Evolutionary conservation across 2,888 invertebrate species (phyloP).

Genomic region (Hirtodrosophila cameraria): DNA sequence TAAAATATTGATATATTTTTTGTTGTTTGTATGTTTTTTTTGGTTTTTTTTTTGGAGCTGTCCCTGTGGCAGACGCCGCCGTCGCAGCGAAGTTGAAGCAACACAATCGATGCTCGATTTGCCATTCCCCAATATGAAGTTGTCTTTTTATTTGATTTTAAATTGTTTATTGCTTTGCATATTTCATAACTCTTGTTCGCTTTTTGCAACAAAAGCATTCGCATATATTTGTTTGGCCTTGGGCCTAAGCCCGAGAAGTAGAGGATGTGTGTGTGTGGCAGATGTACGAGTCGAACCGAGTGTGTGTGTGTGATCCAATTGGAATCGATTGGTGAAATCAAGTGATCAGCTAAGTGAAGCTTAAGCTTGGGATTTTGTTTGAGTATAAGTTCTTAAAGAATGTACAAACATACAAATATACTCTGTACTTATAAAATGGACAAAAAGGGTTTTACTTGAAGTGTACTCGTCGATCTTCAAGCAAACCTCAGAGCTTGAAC

Average conservation of each 20-base stretch:
- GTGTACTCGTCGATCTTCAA: too few relatives aligned
- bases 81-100: conserved; percentile 31
- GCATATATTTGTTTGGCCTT: conserved; percentile 47
- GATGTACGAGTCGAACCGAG: conserved; percentile 1
- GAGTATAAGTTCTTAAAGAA: conserved; percentile 20
- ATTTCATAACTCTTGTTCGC: conserved; percentile 66
- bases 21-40: conserved; percentile 11
- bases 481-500: too few relatives aligned
- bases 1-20: conserved; percentile 70
- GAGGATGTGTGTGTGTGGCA: conserved; percentile 19
- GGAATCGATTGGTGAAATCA: conserved; percentile 40
- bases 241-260: conserved; percentile 17
- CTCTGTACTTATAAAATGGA: too few relatives aligned
- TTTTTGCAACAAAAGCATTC: conserved; percentile 18
- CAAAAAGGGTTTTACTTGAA: too few relatives aligned
- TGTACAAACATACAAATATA: neutral
- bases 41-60: conserved; percentile 15
- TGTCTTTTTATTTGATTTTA: conserved; percentile 78
- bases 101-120: conserved; percentile 62
- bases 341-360: conserved; percentile 33
- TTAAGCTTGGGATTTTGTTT: conserved; percentile 1
- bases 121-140: conserved; percentile 71
- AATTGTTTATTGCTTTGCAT: conserved; percentile 79
- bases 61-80: conserved; percentile 13
- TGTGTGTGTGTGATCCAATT: conserved; percentile 36